A percentile compares a stretch with the other conserved stretches of the same genome.
Evolutionary conservation across 2,113 vertebrate species (phyloP).

Genomic region (Melanotaenia duboulayi): DNA sequence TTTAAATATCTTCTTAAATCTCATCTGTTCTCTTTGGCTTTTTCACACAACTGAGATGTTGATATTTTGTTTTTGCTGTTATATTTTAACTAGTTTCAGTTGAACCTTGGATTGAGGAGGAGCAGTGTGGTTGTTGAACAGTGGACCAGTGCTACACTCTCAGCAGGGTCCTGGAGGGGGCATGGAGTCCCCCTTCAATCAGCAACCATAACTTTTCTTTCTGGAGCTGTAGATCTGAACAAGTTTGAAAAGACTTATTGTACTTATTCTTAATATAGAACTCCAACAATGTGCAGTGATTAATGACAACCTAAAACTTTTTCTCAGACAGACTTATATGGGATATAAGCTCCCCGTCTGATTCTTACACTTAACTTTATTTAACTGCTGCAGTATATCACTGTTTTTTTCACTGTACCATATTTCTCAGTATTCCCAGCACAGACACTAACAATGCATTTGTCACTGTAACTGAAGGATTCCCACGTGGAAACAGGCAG

Average conservation of each 20-base stretch:
- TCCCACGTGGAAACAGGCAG: slow-evolving; percentile 57
- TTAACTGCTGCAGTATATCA: slow-evolving; percentile 59
- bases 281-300: slow-evolving; percentile 40
- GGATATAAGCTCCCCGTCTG: slow-evolving; percentile 20
- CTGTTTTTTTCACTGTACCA: slow-evolving; percentile 49
- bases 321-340: slow-evolving; percentile 24
- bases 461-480: slow-evolving; percentile 57
- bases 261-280: slow-evolving; percentile 12
- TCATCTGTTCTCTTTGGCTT: too few relatives aligned
- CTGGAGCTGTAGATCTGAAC: neutral
- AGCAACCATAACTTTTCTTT: neutral
- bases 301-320: slow-evolving; percentile 46
- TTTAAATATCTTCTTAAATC: too few relatives aligned
- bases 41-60: too few relatives aligned
- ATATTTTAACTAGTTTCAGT: too few relatives aligned
- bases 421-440: slow-evolving; percentile 62
- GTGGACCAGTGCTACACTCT: too few relatives aligned
- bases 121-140: too few relatives aligned
- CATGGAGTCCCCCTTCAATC: neutral
- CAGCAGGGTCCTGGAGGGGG: too few relatives aligned
- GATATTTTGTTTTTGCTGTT: too few relatives aligned
- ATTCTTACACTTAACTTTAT: slow-evolving; percentile 55
- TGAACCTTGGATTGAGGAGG: too few relatives aligned
- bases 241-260: neutral
- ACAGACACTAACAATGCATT: slow-evolving; percentile 58